These are phyloP conservation scores for Mormoops blainvillei DNA, from an alignment of 2,113 vertebrate genomes.

Conservation along the genomic window DNA sequence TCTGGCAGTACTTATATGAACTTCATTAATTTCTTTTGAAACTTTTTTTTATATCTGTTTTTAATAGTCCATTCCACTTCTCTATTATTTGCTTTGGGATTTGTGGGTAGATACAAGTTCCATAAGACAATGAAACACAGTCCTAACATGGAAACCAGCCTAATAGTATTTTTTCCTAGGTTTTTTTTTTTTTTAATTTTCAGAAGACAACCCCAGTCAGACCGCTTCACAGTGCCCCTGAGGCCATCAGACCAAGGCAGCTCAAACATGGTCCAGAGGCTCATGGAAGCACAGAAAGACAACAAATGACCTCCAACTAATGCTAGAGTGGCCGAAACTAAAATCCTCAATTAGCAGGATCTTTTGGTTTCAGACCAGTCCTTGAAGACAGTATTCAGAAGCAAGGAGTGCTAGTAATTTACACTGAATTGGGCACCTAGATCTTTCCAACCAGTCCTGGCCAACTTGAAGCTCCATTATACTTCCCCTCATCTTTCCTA, in stretches of 20 bases:
- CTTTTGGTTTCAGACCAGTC: background rate
- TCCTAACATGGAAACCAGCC: background rate
- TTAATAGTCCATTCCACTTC: background rate
- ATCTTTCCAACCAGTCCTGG: background rate
- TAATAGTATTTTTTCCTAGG: background rate
- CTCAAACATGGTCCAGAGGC: background rate
- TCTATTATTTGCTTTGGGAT: background rate
- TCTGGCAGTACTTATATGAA: background rate
- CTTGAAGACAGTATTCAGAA: background rate
- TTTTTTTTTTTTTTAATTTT: background rate
- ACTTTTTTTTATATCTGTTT: background rate
- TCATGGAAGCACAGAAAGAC: background rate
- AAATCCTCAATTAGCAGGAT: background rate
- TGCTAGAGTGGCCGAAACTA: background rate
- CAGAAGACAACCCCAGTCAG: background rate
- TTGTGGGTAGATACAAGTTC: background rate
- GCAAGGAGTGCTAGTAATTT: background rate
- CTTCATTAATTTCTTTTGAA: background rate
- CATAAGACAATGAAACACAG: background rate
- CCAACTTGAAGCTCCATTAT: background rate
- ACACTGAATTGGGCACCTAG: background rate
- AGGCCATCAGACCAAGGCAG: background rate
- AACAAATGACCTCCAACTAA: background rate
- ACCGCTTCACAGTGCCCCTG: too few relatives aligned
- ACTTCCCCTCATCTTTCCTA: background rate